phyloP scores from a whole-genome alignment of 2,797 vertebrate species.

The Podarcis lilfordi region DNA sequence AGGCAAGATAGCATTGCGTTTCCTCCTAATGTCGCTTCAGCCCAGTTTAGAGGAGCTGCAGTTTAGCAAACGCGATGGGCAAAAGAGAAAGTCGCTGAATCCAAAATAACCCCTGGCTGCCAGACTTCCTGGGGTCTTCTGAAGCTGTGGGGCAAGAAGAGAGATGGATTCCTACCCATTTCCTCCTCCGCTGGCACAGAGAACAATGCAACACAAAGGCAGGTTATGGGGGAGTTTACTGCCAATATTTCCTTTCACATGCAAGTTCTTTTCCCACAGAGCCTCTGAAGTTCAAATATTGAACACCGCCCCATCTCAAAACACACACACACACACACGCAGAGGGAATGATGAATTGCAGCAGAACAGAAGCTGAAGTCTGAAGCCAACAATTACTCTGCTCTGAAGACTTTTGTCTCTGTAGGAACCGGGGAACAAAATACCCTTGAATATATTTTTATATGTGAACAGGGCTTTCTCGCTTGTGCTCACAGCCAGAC shows the following conservation, averaged over 20 bases:
- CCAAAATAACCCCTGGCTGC: too few species aligned
- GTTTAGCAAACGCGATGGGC: neutral
- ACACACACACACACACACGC: neutral
- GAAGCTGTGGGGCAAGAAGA: neutral
- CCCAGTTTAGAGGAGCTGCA: neutral
- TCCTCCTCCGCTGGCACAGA: neutral
- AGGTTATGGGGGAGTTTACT: conserved; percentile 27
- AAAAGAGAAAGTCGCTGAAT: neutral
- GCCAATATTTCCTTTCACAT: conserved; percentile 37
- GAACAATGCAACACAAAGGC: conserved; percentile 2
- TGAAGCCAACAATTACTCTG: conserved; percentile 60
- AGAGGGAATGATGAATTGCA: conserved; percentile 52
- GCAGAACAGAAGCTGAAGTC: conserved; percentile 54
- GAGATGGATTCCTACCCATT: neutral
- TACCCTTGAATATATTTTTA: conserved; percentile 36
- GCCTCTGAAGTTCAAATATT: conserved; percentile 46
- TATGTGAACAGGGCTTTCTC: conserved; percentile 23
- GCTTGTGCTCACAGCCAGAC: neutral
- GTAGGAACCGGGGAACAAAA: conserved; percentile 48
- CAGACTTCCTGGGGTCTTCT: neutral
- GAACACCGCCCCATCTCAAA: conserved; percentile 22
- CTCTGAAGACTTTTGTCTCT: conserved; percentile 49
- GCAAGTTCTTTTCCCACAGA: neutral
- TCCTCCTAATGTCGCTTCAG: neutral
- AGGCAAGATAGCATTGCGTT: neutral